Conservation (phyloP, 2,888 invertebrate species). For the Agrilus cyanescens region DNA sequence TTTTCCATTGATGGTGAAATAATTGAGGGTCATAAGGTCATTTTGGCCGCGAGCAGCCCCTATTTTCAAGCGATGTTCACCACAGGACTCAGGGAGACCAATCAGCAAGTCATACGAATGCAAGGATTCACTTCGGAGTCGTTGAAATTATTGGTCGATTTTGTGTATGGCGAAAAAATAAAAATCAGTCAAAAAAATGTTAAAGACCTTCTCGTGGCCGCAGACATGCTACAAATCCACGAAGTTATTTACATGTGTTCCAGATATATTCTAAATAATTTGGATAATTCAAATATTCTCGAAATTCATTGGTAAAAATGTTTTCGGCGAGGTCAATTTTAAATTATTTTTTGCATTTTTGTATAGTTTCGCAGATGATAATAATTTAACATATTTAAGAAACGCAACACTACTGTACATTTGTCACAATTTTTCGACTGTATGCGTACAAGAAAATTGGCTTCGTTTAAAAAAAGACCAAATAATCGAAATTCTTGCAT, state of each 20-base stretch:
- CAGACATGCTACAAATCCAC: constrained; percentile 81
- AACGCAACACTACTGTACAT: constrained; percentile 71
- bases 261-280: constrained; percentile 70
- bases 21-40: constrained; percentile 67
- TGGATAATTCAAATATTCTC: constrained; percentile 78
- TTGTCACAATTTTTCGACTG: constrained; percentile 73
- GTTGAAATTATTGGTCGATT: constrained; percentile 67
- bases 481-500: constrained; percentile 64
- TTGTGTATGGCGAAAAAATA: constrained; percentile 67
- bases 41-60: constrained; percentile 78
- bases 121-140: constrained; percentile 66
- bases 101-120: constrained; percentile 67
- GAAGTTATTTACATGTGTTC: constrained; percentile 77
- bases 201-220: constrained; percentile 77
- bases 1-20: no score
- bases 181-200: constrained; percentile 67
- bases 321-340: constrained; percentile 1
- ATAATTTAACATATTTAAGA: constrained; percentile 68
- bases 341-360: constrained; percentile 3
- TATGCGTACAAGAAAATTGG: constrained; percentile 73
- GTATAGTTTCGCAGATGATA: constrained; percentile 72
- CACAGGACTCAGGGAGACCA: constrained; percentile 71
- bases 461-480: constrained; percentile 68
- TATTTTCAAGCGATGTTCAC: constrained; percentile 93
- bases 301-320: constrained; percentile 64